phyloP scores from a whole-genome alignment of 2,888 invertebrate genomes.

The Meta bourneti region DNA sequence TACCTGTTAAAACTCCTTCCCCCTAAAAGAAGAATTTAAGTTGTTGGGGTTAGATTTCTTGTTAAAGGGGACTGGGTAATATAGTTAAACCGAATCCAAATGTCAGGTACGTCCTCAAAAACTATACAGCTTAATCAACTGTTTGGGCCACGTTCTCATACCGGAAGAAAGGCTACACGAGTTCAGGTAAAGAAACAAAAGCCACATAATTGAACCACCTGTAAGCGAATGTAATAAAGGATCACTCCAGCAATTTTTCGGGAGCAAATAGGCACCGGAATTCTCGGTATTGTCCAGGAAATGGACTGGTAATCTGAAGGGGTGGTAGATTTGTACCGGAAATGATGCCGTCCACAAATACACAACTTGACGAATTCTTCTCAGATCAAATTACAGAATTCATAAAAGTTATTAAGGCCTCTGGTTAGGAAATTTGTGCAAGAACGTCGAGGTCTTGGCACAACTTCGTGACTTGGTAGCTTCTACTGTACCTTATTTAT shows the following conservation, averaged over 20 bases:
- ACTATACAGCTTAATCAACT: not conserved
- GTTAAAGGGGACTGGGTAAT: not conserved
- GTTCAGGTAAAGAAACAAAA: not conserved
- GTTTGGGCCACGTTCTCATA: no score
- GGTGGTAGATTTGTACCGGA: constrained; percentile 35
- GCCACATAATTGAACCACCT: not conserved
- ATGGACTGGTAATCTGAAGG: constrained; percentile 47
- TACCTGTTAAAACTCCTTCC: not conserved
- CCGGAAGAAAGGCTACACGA: not conserved
- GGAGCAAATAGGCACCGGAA: constrained; percentile 6
- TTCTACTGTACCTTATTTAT: constrained; percentile 18
- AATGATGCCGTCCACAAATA: constrained; percentile 42
- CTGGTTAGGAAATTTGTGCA: constrained; percentile 23
- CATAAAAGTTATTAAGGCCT: constrained; percentile 40
- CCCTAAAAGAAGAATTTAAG: not conserved
- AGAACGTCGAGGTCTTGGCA: constrained; percentile 7
- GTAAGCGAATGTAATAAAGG: not conserved
- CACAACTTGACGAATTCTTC: constrained; percentile 29
- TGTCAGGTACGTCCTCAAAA: no score
- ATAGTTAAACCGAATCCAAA: no score
- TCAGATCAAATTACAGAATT: constrained; percentile 37
- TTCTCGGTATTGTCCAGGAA: constrained; percentile 38
- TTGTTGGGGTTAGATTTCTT: not conserved
- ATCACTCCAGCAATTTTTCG: not conserved
- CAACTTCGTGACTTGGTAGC: constrained; percentile 28